phyloP scores from a whole-genome alignment of 2,797 vertebrate genomes.

The Mus spretus region DNA sequence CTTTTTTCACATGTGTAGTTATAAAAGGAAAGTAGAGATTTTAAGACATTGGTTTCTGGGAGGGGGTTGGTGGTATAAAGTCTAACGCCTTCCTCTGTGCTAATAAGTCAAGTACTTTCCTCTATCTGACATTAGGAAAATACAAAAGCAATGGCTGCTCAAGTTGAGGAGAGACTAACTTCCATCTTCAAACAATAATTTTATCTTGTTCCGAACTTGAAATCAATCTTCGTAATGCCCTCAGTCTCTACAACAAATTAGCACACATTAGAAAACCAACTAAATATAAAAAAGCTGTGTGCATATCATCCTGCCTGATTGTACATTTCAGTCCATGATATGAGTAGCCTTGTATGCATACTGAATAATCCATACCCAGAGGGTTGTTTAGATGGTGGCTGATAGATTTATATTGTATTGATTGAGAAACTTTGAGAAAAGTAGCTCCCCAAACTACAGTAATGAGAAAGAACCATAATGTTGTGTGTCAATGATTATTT shows the following conservation, averaged over 20 bases:
- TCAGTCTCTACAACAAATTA: slow-evolving; percentile 76
- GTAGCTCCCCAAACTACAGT: slow-evolving; percentile 63
- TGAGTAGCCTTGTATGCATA: slow-evolving; percentile 78
- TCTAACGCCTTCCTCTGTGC: not conserved
- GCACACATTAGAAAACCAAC: slow-evolving; percentile 75
- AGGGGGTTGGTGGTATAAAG: slow-evolving; percentile 22
- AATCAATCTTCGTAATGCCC: slow-evolving; percentile 81
- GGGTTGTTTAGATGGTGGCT: slow-evolving; percentile 72
- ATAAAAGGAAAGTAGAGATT: slow-evolving; percentile 42
- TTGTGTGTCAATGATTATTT: slow-evolving; percentile 60
- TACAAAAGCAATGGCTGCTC: slow-evolving; percentile 40
- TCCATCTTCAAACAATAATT: slow-evolving; percentile 78
- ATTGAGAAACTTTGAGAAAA: slow-evolving; percentile 77
- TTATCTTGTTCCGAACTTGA: slow-evolving; percentile 65
- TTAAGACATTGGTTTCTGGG: slow-evolving; percentile 62
- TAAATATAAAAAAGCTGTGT: slow-evolving; percentile 82
- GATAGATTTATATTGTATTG: slow-evolving; percentile 77
- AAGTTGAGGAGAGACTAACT: slow-evolving; percentile 67
- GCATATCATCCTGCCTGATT: slow-evolving; percentile 76
- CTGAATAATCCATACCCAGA: slow-evolving; percentile 77
- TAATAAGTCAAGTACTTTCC: slow-evolving; percentile 52
- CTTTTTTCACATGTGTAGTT: slow-evolving; percentile 65
- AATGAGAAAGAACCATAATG: slow-evolving; percentile 70
- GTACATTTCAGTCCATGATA: slow-evolving; percentile 71
- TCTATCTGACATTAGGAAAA: slow-evolving; percentile 57